phyloP scores from a whole-genome alignment of 2,888 invertebrate species.

The Junonia oenone region DNA sequence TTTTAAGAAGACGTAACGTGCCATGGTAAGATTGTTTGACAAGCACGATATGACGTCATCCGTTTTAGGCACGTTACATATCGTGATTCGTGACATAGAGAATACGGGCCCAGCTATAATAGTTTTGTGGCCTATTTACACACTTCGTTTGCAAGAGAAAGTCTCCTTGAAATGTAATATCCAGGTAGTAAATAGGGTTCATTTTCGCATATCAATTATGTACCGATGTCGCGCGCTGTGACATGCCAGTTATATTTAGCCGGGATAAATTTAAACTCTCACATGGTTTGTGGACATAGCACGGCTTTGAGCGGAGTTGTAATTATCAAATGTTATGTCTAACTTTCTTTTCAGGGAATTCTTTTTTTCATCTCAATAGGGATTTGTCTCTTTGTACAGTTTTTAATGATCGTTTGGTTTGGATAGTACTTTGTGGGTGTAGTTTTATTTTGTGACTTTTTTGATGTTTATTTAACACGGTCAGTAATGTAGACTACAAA shows the following conservation, averaged over 20 bases:
- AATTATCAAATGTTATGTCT: slow-evolving; percentile 23
- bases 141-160: slow-evolving; percentile 10
- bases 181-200: slow-evolving; percentile 25
- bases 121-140: slow-evolving; percentile 29
- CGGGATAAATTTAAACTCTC: slow-evolving; percentile 59
- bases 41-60: too few relatives aligned
- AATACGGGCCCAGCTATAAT: too few relatives aligned
- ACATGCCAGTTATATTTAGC: slow-evolving; percentile 44
- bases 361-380: not conserved
- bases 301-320: slow-evolving; percentile 22
- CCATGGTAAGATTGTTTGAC: too few relatives aligned
- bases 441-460: too few relatives aligned
- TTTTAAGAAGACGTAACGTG: too few relatives aligned
- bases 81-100: too few relatives aligned
- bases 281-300: slow-evolving; percentile 44
- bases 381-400: not conserved
- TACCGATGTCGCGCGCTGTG: slow-evolving; percentile 63
- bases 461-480: too few relatives aligned
- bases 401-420: not conserved
- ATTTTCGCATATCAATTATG: slow-evolving; percentile 27
- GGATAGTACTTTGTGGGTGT: not conserved
- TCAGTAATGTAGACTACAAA: too few relatives aligned
- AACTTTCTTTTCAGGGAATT: slow-evolving; percentile 14
- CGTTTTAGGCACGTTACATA: too few relatives aligned
- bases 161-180: slow-evolving; percentile 9